phyloP scores from a whole-genome alignment of 2,797 vertebrate species.

The Scolopax rusticola region DNA sequence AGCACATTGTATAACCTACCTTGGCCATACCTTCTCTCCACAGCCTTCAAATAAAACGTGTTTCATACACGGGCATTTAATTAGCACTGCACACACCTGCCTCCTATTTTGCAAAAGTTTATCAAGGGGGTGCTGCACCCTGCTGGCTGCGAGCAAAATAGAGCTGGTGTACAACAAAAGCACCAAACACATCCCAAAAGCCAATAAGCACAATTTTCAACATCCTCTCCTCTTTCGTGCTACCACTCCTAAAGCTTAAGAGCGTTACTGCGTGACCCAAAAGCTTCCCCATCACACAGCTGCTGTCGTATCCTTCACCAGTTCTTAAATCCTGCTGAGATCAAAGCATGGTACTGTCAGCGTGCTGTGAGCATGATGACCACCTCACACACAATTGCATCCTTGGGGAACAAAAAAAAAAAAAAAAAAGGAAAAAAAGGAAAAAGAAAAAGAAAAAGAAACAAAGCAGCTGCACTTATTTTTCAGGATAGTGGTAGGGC shows the following conservation, averaged over 20 bases:
- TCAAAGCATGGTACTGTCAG: background rate
- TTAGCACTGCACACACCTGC: background rate
- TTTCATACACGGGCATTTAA: background rate
- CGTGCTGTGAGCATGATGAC: rapidly evolving
- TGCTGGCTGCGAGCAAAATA: slow-evolving; percentile 37
- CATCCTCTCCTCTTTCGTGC: background rate
- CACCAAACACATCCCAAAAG: background rate
- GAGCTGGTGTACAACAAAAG: background rate
- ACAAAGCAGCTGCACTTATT: background rate
- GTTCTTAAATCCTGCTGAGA: background rate
- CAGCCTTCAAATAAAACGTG: rapidly evolving
- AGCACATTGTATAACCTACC: rapidly evolving
- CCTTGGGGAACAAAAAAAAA: background rate
- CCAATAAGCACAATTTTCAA: rapidly evolving
- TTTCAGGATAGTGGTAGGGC: background rate
- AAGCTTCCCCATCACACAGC: background rate
- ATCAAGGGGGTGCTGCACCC: slow-evolving; percentile 47
- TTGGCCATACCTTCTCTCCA: background rate
- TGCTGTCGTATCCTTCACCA: background rate
- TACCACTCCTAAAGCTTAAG: background rate
- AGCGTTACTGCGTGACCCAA: background rate
- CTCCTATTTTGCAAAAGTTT: background rate
- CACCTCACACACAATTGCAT: background rate
- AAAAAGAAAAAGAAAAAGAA: background rate
- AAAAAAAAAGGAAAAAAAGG: background rate